phyloP scores from a whole-genome alignment of 2,113 vertebrate genomes.

The Cynopterus brachyotis region DNA sequence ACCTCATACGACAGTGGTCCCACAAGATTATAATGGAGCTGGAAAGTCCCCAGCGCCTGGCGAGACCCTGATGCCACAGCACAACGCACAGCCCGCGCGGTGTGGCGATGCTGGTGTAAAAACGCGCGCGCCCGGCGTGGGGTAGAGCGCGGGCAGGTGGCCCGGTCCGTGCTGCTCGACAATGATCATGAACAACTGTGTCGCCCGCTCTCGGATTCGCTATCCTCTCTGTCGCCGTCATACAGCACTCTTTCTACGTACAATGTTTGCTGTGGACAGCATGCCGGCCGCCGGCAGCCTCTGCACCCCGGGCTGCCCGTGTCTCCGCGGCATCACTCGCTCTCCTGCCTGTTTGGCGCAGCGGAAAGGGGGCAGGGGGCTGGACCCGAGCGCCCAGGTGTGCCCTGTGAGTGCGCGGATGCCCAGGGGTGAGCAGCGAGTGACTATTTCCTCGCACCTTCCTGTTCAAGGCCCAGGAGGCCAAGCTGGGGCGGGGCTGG shows the following conservation, averaged over 20 bases:
- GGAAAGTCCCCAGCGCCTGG: background rate
- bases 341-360: background rate
- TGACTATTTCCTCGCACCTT: background rate
- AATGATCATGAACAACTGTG: background rate
- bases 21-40: background rate
- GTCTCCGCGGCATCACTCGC: background rate
- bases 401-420: background rate
- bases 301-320: too few relatives aligned
- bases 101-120: background rate
- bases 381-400: background rate
- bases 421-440: background rate
- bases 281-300: background rate
- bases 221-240: too few relatives aligned
- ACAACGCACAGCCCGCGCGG: background rate
- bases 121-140: too few relatives aligned
- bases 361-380: too few relatives aligned
- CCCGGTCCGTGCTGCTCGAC: too few relatives aligned
- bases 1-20: background rate
- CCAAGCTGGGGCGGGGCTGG: background rate
- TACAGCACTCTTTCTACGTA: background rate
- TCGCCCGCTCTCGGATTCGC: background rate
- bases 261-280: background rate
- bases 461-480: background rate
- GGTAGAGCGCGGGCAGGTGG: too few relatives aligned
- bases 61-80: background rate